Percentiles rank a stretch among this genome's conserved stretches.
phyloP scores from a whole-genome alignment of 2,113 vertebrate species.

The Neomonachus schauinslandi region DNA sequence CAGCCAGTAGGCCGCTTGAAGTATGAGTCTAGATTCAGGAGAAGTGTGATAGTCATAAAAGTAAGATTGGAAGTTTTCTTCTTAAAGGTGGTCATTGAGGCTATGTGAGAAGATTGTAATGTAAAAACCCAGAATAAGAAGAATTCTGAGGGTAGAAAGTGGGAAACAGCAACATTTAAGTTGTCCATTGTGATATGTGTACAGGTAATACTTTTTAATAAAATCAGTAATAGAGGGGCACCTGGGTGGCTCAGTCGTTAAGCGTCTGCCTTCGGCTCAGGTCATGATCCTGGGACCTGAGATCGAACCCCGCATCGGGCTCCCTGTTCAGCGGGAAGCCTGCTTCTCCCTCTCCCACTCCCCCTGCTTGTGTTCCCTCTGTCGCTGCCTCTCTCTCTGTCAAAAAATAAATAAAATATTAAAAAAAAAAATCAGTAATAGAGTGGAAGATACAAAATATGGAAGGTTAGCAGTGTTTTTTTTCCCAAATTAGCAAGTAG shows the following conservation, averaged over 20 bases:
- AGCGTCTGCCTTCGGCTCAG: no score
- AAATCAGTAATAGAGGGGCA: not conserved
- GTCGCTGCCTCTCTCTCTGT: no score
- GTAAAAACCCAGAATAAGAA: not conserved
- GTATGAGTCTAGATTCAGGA: not conserved
- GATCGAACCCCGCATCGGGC: no score
- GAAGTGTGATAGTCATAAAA: not conserved
- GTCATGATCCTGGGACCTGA: no score
- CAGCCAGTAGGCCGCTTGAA: not conserved
- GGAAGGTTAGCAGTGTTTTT: not conserved
- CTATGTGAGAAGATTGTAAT: not conserved
- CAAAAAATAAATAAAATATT: no score
- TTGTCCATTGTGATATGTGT: not conserved
- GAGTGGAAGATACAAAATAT: not conserved
- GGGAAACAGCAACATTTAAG: conserved; percentile 10
- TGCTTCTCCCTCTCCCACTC: no score
- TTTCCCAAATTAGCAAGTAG: not conserved
- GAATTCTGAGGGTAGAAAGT: not conserved
- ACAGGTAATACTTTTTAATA: not conserved
- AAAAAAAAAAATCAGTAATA: not conserved
- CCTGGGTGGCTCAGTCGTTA: no score
- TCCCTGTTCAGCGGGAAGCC: no score
- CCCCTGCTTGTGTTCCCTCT: no score
- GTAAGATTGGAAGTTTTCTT: not conserved
- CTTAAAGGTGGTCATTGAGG: not conserved